These are phyloP conservation scores for Lithobates pipiens DNA, from an alignment of 2,797 vertebrate genomes.

Conservation along the genomic window DNA sequence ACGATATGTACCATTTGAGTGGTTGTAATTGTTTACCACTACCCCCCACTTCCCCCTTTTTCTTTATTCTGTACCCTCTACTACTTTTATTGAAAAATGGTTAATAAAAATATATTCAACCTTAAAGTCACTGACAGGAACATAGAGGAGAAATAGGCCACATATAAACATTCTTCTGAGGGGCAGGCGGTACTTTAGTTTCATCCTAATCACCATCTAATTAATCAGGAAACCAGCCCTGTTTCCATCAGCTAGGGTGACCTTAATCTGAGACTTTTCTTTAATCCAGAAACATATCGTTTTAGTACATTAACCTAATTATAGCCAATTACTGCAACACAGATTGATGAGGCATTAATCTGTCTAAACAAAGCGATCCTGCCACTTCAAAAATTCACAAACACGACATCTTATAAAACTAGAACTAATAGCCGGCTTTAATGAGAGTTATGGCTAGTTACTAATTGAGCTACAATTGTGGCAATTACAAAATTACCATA, in stretches of 20 bases:
- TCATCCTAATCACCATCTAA: conserved; percentile 1
- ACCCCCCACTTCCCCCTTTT: no score
- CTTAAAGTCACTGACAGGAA: background rate
- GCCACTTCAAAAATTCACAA: background rate
- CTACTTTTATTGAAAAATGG: no score
- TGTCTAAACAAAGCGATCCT: background rate
- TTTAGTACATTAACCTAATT: conserved; percentile 42
- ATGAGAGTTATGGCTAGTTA: background rate
- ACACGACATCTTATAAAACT: background rate
- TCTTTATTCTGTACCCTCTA: no score
- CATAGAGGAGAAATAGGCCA: no score
- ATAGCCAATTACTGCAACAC: conserved; percentile 25
- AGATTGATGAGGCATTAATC: conserved; percentile 11
- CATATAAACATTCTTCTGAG: background rate
- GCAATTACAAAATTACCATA: background rate
- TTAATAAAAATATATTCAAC: no score
- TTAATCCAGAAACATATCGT: conserved; percentile 35
- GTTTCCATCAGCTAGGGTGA: background rate
- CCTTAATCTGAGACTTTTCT: conserved; percentile 29
- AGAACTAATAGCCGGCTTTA: conserved; percentile 2
- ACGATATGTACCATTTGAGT: no score
- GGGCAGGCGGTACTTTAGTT: background rate
- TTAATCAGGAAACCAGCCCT: conserved; percentile 3
- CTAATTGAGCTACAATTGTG: background rate
- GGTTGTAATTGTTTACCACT: no score